Base-by-base conservation (phyloP, 2,888 invertebrate genomes). In the Agapostemon virescens region DNA sequence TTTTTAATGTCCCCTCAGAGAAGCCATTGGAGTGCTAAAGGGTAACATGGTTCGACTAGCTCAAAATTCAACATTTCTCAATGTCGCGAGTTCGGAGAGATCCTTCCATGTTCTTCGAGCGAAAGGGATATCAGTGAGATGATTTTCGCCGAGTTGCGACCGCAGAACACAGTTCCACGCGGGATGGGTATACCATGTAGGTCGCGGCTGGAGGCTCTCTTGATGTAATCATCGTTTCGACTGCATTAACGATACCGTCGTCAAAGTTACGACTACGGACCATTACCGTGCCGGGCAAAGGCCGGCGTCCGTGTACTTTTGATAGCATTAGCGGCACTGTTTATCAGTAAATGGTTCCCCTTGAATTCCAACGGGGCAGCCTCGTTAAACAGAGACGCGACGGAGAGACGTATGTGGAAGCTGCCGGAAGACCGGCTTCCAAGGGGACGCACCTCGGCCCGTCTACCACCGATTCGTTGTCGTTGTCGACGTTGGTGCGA, bases 321-420 rank as follows among this genome's bases (percentile, higher is more conserved):
- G 69, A 82, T 77, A 61, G 61, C 72, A 69, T 82, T 81, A 72
- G n/a, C 72, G 81, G 33, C 15, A 76, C 73, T 70, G 81, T 81
- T 81, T 82, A 52, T 71, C 42, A 74, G 67, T 63, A 71, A 81
- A 81, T 45, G 77, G 68, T 71, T 66, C 64, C 71, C 68, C 78
- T 30, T 13, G 71, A 71, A 81, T 81, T 78, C 74, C 78, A 30
- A 5, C 63, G 36, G 68, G 63, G 33, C 36, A 38, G 30, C 38
- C 63, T 74, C 70, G 71, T 73, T 70, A 61, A 74, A 69, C 52
- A 30, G 58, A 26, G 36, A 33, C 23, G n/a, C 55, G 69, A 26
- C 13, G 67, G 58, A 15, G 20, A 49, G 11, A 49, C 1, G 49
- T 49, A 20, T n/a, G 30, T n/a, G 15, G 15, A 7, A 26, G 45